These are phyloP conservation scores for Oophaga pumilio DNA, from an alignment of 2,113 vertebrate species.

Conservation along the genomic window DNA sequence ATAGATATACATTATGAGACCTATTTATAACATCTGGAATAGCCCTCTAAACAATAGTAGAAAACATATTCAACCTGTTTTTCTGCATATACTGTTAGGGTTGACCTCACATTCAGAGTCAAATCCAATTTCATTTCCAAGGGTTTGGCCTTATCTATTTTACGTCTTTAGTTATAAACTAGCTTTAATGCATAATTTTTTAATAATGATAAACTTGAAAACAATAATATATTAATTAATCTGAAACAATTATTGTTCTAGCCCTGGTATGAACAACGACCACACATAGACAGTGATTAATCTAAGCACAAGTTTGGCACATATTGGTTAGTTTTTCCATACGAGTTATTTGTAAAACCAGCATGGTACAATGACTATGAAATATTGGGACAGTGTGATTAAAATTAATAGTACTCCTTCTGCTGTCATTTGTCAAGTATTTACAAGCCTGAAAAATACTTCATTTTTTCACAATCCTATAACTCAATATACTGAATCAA, in stretches of 20 bases:
- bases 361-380: constrained; percentile 81
- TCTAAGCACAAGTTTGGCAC: constrained; percentile 67
- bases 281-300: constrained; percentile 67
- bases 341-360: constrained; percentile 77
- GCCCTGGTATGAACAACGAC: constrained; percentile 60
- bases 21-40: no score
- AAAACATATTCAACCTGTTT: no score
- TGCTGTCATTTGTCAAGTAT: constrained; percentile 98
- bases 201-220: not conserved
- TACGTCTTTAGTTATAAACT: not conserved
- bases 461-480: constrained; percentile 92
- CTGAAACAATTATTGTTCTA: not conserved
- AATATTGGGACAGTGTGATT: constrained; percentile 92
- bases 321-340: constrained; percentile 69
- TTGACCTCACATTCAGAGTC: no score
- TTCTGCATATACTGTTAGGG: no score
- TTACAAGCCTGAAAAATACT: constrained; percentile 99
- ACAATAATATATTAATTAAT: not conserved
- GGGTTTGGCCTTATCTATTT: not conserved
- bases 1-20: no score
- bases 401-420: constrained; percentile 96
- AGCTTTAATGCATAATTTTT: not conserved
- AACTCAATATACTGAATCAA: constrained; percentile 87
- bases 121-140: not conserved
- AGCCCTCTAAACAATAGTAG: no score